phyloP scores from a whole-genome alignment of 1,140 invertebrate genomes.

The Orius insidiosus region DNA sequence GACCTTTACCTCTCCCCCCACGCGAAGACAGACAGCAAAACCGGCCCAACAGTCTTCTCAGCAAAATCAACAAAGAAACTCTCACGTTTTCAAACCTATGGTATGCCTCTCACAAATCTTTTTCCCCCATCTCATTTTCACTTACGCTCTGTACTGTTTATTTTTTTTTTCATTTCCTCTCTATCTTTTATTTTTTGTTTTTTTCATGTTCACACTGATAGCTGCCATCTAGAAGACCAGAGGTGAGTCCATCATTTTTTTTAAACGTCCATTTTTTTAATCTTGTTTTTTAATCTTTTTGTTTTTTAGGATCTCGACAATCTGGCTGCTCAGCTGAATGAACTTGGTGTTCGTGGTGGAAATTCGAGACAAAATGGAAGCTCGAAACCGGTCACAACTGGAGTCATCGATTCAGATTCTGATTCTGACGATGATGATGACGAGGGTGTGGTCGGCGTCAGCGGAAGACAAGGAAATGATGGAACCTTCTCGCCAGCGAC shows the following conservation, averaged over 20 bases:
- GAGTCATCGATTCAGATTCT: conserved; percentile 25
- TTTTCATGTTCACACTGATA: conserved; percentile 24
- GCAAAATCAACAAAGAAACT: conserved; percentile 49
- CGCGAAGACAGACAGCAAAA: conserved; percentile 41
- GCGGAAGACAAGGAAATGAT: conserved; percentile 54
- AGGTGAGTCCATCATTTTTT: conserved; percentile 39
- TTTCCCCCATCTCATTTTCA: conserved; percentile 30
- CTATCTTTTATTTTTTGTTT: conserved; percentile 16
- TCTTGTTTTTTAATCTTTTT: conserved; percentile 13
- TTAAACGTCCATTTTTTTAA: too few relatives aligned
- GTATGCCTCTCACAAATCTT: conserved; percentile 34
- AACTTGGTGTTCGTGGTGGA: conserved; percentile 48
- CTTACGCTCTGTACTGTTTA: conserved; percentile 21
- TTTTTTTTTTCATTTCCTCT: conserved; percentile 15
- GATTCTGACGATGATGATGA: conserved; percentile 30
- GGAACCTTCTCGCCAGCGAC: conserved; percentile 90
- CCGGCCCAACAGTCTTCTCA: conserved; percentile 36
- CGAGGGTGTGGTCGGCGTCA: conserved; percentile 32
- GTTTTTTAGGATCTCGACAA: conserved; percentile 74
- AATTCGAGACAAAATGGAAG: conserved; percentile 16
- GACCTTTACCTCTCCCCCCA: conserved; percentile 74
- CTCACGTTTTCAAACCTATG: conserved; percentile 71
- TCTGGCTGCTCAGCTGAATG: conserved; percentile 81
- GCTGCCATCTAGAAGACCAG: conserved; percentile 65
- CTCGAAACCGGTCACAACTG: conserved; percentile 15